Conservation (phyloP, 2,888 invertebrate genomes). For the Lasioglossum lativentre region DNA sequence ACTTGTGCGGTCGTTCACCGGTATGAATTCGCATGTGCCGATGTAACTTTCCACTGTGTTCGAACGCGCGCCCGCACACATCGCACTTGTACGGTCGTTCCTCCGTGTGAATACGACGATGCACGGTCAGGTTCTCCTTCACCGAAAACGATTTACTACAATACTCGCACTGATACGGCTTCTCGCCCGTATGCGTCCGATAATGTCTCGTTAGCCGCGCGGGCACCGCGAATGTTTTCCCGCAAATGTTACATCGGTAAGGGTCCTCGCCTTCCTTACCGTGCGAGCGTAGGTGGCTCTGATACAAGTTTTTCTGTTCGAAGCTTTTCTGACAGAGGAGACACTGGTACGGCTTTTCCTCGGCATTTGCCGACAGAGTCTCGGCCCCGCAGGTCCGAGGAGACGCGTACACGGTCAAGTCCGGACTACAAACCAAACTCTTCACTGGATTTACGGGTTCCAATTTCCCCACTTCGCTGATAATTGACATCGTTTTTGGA, state of each 20-base stretch:
- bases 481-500: constrained; percentile 65
- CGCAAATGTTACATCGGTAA: constrained; percentile 95
- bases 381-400: constrained; percentile 63
- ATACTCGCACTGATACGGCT: constrained; percentile 96
- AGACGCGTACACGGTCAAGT: constrained; percentile 85
- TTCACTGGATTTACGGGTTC: constrained; percentile 83
- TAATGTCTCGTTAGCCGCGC: constrained; percentile 94
- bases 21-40: constrained; percentile 96
- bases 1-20: constrained; percentile 95
- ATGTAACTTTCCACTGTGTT: constrained; percentile 95
- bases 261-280: constrained; percentile 89
- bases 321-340: constrained; percentile 91
- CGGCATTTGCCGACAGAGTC: constrained; percentile 36
- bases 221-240: constrained; percentile 96
- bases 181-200: constrained; percentile 95
- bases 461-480: constrained; percentile 47
- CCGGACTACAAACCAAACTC: constrained; percentile 87
- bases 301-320: constrained; percentile 91
- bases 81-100: constrained; percentile 96
- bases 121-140: constrained; percentile 96
- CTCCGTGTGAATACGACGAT: constrained; percentile 94
- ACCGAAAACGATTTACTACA: constrained; percentile 97
- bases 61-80: constrained; percentile 95
- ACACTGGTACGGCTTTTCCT: constrained; percentile 86
- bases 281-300: constrained; percentile 90